Evolutionary conservation across 2,797 vertebrate genomes (phyloP), one percentile per base, ranked within the genome.

Genomic region (Knipowitschia caucasica): DNA sequence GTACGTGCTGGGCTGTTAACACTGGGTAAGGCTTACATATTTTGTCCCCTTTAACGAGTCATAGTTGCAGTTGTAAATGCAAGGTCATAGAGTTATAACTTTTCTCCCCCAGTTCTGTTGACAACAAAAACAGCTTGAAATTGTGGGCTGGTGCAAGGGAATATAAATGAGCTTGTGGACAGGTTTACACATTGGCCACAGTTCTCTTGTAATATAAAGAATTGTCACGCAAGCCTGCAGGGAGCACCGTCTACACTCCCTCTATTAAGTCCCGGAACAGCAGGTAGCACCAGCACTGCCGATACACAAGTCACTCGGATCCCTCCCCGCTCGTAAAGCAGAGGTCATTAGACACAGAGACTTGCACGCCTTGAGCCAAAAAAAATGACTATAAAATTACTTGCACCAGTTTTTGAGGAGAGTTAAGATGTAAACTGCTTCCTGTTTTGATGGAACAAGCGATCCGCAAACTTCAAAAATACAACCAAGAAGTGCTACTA

Each of bases 401-500:
- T 24, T 40, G 36, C 29, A 50, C 54, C 31, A 29, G 43, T 59
- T 44, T 35, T 67, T 14, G 18, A 5, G 5, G n/a, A n/a, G n/a
- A n/a, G n/a, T 3, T 9, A 11, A 35, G 26, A n/a, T 18, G 31
- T n/a, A 25, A 25, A 36, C 12, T 29, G 30, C 38, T 43, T 40
- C 12, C 39, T 62, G 47, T 64, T 25, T 59, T 39, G 64, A 80
- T 58, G 61, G 47, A 44, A 18, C 42, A 75, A 83, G 72, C 67
- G 77, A 79, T 69, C 83, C 67, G 72, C 59, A 7, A 2, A 60
- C 67, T 69, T 34, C 58, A 80, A 54, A 78, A 53, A 77, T 69
- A 83, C 61, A 71, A 62, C 78, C 71, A 77, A 74, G 79, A 73
- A 85, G 79, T 79, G 66, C 71, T 74, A 78, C 83, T 66, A 87